Conservation (phyloP, 2,888 invertebrate genomes). For the Acanthosepion pharaonis region DNA sequence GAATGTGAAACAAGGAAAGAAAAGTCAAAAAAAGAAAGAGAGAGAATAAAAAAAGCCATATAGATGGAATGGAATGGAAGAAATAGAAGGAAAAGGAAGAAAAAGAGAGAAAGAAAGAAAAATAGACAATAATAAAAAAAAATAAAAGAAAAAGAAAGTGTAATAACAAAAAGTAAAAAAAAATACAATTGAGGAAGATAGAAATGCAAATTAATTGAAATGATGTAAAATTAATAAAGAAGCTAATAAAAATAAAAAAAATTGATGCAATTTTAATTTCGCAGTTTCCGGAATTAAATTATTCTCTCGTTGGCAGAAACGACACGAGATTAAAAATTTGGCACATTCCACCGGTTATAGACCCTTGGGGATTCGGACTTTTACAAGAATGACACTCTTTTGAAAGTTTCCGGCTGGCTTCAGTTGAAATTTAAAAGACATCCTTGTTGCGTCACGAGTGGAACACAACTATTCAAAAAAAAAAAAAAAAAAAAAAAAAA, state of each 20-base stretch:
- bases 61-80: not conserved
- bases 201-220: not conserved
- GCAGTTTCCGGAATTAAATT: not conserved
- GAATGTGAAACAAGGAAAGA: not conserved
- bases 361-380: not conserved
- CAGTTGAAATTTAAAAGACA: not conserved
- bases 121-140: not conserved
- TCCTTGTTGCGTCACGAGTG: not conserved
- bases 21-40: not conserved
- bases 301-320: not conserved
- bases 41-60: not conserved
- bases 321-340: not conserved
- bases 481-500: too few species aligned
- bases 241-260: not conserved
- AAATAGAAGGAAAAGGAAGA: not conserved
- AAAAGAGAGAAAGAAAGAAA: not conserved
- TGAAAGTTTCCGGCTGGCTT: not conserved
- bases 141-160: not conserved
- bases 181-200: not conserved
- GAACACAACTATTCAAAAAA: not conserved
- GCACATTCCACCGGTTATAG: not conserved
- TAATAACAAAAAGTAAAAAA: not conserved
- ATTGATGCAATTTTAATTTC: not conserved
- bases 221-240: not conserved
- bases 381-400: not conserved